Evolutionary conservation across 1,140 invertebrate genomes (phyloP), one percentile per base, ranked within the genome.

Genomic region (Leptinotarsa defecta): DNA sequence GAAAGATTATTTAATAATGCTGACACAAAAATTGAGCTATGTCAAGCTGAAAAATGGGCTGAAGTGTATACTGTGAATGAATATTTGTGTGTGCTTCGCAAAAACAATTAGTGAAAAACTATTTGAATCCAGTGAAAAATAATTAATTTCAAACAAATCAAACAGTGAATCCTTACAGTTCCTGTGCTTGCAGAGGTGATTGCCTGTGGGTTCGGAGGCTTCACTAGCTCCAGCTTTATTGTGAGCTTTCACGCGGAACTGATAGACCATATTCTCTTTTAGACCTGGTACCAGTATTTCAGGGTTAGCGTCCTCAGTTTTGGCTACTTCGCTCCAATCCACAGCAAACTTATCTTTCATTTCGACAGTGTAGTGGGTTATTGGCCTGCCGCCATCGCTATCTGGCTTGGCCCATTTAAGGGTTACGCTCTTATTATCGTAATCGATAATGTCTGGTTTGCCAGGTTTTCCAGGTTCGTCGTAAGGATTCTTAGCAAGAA

Each of bases 401-500:
- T 91, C 90, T 15, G 98, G 97, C 82, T 93, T 91, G 63, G 92
- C 90, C 98, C 98, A 99, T 86, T 94, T 92, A 22, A 99, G 87
- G 1, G 93, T 92, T 0, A 95, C 96, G 78, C 93, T 95, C 81
- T 94, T 92, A 80, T 97, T 96, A 83, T 97, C 96, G 84, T 96
- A 99, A 85, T 99, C 98, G 74, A 93, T 91, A 80, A 99, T 96
- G 57, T 93, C 92, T 5, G 97, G 97, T 84, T 96, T 96, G 49
- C 94, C 92, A 49, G 97, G 97, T 78, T 93, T 91, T 77, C 91
- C 92, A 78, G 95, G 95, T 78, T 95, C 94, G 84, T 96, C 95
- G 83, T 98, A 99, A 71, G 98, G 98, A 91, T 99, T 99, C 85
- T 96, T 98, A 43, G 97, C 97, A 48, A 93, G 78, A 79, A 97